Conservation (phyloP, 2,113 vertebrate species). For the Nothoprocta pentlandii region DNA sequence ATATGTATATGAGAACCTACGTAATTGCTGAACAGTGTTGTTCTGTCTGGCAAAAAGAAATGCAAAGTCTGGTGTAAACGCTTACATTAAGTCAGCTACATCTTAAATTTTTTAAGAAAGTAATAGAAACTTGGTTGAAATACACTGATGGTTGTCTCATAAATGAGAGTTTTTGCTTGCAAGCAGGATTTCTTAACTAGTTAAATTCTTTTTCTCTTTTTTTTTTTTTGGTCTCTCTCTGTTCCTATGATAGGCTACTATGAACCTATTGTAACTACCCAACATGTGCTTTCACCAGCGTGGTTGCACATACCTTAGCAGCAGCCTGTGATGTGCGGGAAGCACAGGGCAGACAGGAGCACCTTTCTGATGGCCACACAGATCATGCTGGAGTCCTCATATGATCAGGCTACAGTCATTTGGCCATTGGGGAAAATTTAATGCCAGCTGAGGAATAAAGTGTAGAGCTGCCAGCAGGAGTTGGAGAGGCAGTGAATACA, state of each 20-base stretch:
- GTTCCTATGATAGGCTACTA: neutral
- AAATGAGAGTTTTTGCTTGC: neutral
- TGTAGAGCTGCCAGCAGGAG: neutral
- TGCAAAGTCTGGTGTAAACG: neutral
- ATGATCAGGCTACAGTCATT: neutral
- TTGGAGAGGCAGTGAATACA: neutral
- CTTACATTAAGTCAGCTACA: neutral
- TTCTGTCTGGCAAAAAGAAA: neutral
- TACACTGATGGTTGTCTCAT: neutral
- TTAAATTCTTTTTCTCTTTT: neutral
- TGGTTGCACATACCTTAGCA: neutral
- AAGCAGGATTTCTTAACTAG: neutral
- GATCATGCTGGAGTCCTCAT: neutral
- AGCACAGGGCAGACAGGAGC: neutral
- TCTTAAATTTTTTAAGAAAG: neutral
- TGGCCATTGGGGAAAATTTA: neutral
- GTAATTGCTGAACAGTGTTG: neutral
- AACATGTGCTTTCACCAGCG: accelerated
- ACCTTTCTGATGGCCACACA: neutral
- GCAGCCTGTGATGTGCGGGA: neutral
- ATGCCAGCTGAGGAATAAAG: neutral
- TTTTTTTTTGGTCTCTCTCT: neutral
- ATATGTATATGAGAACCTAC: neutral
- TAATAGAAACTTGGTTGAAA: neutral
- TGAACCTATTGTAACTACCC: neutral